Evolutionary conservation across 2,888 invertebrate genomes (phyloP).

Genomic region (Lutraria lutraria): DNA sequence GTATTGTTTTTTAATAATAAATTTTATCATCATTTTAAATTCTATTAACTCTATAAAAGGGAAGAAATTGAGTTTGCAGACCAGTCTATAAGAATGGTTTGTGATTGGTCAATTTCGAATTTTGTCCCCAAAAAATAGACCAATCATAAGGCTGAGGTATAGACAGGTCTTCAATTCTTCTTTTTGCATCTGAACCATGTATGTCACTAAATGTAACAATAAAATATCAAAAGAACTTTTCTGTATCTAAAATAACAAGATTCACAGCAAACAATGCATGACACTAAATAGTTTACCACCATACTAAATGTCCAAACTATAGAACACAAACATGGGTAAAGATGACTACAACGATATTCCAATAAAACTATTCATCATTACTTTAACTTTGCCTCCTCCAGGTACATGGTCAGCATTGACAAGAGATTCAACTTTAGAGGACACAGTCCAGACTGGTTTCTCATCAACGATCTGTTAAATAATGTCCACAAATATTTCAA

Average conservation of each 20-base stretch:
- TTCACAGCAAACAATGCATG: background rate
- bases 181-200: no score
- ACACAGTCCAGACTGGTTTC: constrained; percentile 56
- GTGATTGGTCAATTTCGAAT: no score
- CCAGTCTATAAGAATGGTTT: no score
- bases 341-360: constrained; percentile 7
- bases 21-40: no score
- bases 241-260: background rate
- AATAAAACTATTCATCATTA: constrained; percentile 26
- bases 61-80: no score
- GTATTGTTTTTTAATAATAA: no score
- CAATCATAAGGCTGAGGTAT: no score
- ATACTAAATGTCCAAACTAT: background rate
- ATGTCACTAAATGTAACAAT: background rate
- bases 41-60: no score
- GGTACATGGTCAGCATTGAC: constrained; percentile 76
- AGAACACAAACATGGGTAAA: background rate
- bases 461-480: constrained; percentile 32
- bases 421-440: constrained; percentile 78
- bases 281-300: constrained; percentile 4
- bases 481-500: background rate
- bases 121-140: no score
- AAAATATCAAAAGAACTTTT: background rate
- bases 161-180: no score
- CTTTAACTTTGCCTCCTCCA: constrained; percentile 73